These are phyloP conservation scores for Cacoxenus indagator DNA, from an alignment of 2,888 invertebrate genomes.

Conservation along the genomic window DNA sequence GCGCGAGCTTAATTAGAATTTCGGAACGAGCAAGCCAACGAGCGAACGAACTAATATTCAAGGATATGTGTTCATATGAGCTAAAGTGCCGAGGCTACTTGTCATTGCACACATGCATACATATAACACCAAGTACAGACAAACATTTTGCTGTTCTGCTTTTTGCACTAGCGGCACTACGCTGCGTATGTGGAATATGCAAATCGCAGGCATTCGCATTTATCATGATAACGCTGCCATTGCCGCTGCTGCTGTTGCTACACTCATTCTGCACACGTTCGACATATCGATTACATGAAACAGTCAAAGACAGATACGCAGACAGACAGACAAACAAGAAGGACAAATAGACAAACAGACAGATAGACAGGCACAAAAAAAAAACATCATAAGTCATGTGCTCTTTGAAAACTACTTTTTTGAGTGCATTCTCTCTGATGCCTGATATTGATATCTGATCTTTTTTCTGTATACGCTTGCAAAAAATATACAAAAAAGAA, in stretches of 20 bases:
- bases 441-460: background rate
- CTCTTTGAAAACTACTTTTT: constrained; percentile 50
- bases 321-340: background rate
- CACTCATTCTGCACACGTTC: constrained; percentile 37
- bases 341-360: background rate
- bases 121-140: background rate
- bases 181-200: constrained; percentile 55
- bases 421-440: constrained; percentile 10
- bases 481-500: no score
- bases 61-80: background rate
- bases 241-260: background rate
- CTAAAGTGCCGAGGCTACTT: background rate
- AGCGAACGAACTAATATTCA: constrained; percentile 8
- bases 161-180: background rate
- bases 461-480: background rate
- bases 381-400: constrained; percentile 6
- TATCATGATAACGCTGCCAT: background rate
- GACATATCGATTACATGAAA: constrained; percentile 62
- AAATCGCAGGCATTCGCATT: constrained; percentile 36
- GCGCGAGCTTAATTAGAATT: constrained; percentile 55
- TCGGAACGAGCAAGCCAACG: background rate
- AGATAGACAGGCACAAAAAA: background rate
- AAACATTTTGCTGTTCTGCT: background rate
- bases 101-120: background rate
- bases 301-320: constrained; percentile 18